These are phyloP conservation scores for Emesis russula DNA, from an alignment of 2,888 invertebrate species.

Conservation along the genomic window DNA sequence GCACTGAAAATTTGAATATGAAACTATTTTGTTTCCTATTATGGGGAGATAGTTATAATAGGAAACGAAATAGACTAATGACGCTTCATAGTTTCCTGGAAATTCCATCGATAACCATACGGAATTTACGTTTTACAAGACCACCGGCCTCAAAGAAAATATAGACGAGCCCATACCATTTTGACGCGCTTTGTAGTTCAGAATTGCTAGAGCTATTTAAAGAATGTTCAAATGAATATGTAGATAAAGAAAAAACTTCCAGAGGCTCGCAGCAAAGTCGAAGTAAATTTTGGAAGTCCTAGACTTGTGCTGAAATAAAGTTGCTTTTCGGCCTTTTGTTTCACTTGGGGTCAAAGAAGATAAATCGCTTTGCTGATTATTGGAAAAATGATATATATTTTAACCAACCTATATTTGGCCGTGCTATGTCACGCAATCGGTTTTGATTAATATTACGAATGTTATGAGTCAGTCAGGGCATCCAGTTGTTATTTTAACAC, in stretches of 20 bases:
- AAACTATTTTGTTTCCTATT: too few species aligned
- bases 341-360: constrained; percentile 58
- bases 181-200: too few species aligned
- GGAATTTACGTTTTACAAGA: not conserved
- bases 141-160: constrained; percentile 1
- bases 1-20: too few species aligned
- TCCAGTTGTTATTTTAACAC: constrained; percentile 61
- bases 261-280: constrained; percentile 27
- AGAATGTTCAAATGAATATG: constrained; percentile 27
- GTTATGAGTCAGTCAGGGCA: constrained; percentile 55
- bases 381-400: constrained; percentile 64
- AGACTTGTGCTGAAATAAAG: constrained; percentile 56
- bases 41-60: too few species aligned
- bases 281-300: constrained; percentile 51
- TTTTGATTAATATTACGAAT: constrained; percentile 61
- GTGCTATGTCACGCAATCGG: constrained; percentile 59
- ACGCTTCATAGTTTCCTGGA: constrained; percentile 41
- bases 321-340: constrained; percentile 66
- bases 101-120: constrained; percentile 28
- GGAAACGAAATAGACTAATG: too few species aligned
- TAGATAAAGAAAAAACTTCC: constrained; percentile 41
- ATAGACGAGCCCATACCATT: constrained; percentile 4
- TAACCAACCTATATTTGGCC: constrained; percentile 62
- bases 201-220: constrained; percentile 18
- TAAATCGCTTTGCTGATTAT: constrained; percentile 63